These are phyloP conservation scores for Leptopilina myrica DNA, from an alignment of 2,888 invertebrate genomes.

Conservation along the genomic window DNA sequence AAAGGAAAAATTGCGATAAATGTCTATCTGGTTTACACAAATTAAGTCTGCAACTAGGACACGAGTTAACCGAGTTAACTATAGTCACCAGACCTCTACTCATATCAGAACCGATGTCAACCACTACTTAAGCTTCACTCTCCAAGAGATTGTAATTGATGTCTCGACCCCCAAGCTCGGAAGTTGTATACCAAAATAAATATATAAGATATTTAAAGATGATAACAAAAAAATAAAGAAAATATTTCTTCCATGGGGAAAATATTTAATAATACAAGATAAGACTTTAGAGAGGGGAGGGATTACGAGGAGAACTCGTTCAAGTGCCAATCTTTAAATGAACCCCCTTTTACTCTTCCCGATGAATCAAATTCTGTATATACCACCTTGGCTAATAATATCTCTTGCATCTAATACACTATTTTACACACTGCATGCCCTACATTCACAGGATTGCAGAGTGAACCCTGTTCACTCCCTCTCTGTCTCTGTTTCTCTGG, in stretches of 20 bases:
- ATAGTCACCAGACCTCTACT: constrained; percentile 32
- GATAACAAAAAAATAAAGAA: background rate
- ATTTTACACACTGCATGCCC: constrained; percentile 45
- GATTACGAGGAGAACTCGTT: constrained; percentile 40
- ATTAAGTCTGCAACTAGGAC: constrained; percentile 39
- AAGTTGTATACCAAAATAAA: constrained; percentile 23
- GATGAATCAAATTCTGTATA: constrained; percentile 27
- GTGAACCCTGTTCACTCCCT: constrained; percentile 24
- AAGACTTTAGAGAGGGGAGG: constrained; percentile 38
- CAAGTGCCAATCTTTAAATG: constrained; percentile 42
- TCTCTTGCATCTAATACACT: constrained; percentile 45
- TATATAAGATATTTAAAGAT: background rate
- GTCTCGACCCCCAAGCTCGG: constrained; percentile 23
- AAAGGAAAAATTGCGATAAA: constrained; percentile 30
- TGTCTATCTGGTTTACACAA: constrained; percentile 30
- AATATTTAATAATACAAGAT: background rate
- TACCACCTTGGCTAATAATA: constrained; percentile 52
- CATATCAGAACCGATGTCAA: constrained; percentile 32
- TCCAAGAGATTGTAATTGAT: constrained; percentile 33
- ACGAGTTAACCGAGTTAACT: constrained; percentile 40
- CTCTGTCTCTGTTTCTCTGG: constrained; percentile 26
- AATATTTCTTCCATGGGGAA: too few relatives aligned
- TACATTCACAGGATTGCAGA: constrained; percentile 46
- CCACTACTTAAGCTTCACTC: constrained; percentile 25
- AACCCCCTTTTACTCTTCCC: constrained; percentile 20